Conservation (phyloP, 2,888 invertebrate species). For the Scaptomyza caliginosa region DNA sequence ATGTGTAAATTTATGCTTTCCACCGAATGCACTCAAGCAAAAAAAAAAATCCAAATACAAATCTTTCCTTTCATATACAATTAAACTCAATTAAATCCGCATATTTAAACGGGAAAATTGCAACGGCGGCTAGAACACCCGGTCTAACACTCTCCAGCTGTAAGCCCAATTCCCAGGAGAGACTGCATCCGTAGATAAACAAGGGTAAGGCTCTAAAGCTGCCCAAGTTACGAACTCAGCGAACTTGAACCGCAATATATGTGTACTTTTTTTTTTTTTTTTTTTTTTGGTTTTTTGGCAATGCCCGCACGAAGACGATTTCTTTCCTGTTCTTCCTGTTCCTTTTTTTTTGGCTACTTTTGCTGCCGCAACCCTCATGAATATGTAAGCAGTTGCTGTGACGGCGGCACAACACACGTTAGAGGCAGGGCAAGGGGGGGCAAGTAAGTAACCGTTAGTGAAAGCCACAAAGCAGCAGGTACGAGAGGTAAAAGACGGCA, state of each 20-base stretch:
- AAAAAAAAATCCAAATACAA: constrained; percentile 45
- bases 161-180: constrained; percentile 64
- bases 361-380: constrained; percentile 79
- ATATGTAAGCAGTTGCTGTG: constrained; percentile 71
- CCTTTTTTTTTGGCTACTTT: constrained; percentile 71
- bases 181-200: constrained; percentile 63
- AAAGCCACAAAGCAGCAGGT: constrained; percentile 73
- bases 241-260: constrained; percentile 77
- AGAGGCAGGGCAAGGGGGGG: constrained; percentile 14
- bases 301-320: constrained; percentile 63
- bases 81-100: constrained; percentile 78
- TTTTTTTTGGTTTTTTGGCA: constrained; percentile 55
- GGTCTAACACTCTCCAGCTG: constrained; percentile 18
- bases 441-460: constrained; percentile 33
- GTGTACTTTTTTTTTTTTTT: constrained; percentile 5
- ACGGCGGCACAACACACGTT: constrained; percentile 22
- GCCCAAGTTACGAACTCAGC: constrained; percentile 62
- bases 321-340: constrained; percentile 47
- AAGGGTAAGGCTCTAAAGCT: constrained; percentile 42
- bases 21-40: constrained; percentile 18
- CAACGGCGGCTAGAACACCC: constrained; percentile 36
- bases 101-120: constrained; percentile 74
- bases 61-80: constrained; percentile 64
- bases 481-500: constrained; percentile 35
- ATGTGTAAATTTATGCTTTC: not conserved